Evolutionary conservation across 2,113 vertebrate genomes (phyloP).

Genomic region (Bubalus kerabau): DNA sequence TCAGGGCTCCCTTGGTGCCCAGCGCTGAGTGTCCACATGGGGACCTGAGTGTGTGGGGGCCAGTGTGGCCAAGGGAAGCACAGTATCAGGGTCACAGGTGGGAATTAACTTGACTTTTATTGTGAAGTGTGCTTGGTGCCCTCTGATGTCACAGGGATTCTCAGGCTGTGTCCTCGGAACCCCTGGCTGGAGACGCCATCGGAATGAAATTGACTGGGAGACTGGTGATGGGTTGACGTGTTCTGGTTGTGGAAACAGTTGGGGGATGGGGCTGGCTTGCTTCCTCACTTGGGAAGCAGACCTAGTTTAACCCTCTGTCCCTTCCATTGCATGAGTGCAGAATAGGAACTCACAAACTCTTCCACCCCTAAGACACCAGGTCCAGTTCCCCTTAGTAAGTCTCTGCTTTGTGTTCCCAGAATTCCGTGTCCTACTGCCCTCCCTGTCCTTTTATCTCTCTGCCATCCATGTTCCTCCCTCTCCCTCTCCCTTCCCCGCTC

Average conservation of each 20-base stretch:
- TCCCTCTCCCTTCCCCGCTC: rapidly evolving
- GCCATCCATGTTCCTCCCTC: not conserved
- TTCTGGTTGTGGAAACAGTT: not conserved
- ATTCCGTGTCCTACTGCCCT: not conserved
- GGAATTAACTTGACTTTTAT: not conserved
- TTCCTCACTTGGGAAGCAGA: not conserved
- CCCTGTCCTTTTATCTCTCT: not conserved
- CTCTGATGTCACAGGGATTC: not conserved
- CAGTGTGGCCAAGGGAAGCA: not conserved
- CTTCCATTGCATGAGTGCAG: not conserved
- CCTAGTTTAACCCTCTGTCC: not conserved
- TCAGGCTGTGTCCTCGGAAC: not conserved
- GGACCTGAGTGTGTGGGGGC: not conserved
- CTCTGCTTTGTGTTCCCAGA: not conserved
- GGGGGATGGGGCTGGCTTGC: not conserved
- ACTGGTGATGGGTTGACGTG: not conserved
- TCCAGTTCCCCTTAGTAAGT: not conserved
- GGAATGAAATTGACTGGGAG: not conserved
- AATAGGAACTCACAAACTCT: not conserved
- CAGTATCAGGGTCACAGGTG: not conserved
- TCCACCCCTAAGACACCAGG: not conserved
- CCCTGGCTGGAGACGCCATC: not conserved
- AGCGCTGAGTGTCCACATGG: not conserved
- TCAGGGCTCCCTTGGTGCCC: not conserved
- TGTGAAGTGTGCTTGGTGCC: not conserved